These are phyloP conservation scores for Acropternis orthonyx DNA, from an alignment of 2,797 vertebrate species.

Conservation along the genomic window DNA sequence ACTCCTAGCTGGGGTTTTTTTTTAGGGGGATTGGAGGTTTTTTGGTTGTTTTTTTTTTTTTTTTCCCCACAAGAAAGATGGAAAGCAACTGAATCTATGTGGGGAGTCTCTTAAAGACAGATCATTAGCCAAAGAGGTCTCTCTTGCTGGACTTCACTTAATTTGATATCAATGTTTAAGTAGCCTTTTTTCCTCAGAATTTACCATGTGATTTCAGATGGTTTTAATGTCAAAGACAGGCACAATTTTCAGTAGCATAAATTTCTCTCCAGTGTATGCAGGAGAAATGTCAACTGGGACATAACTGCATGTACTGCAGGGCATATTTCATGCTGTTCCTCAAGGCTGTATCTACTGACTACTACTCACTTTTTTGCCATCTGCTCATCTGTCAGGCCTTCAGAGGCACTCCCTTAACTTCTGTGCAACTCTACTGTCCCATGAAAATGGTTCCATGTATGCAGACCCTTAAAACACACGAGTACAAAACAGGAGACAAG, in stretches of 20 bases:
- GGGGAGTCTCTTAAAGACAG: not conserved
- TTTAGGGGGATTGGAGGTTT: too few relatives aligned
- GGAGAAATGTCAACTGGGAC: not conserved
- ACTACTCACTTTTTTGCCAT: not conserved
- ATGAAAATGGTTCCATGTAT: not conserved
- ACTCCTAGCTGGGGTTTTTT: not conserved
- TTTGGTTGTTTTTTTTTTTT: not conserved
- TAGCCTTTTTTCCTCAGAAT: not conserved
- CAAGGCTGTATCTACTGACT: not conserved
- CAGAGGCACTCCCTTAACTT: not conserved
- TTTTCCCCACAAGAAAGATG: not conserved
- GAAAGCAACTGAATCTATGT: not conserved
- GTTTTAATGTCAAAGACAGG: not conserved
- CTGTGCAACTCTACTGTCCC: not conserved
- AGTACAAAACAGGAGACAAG: not conserved
- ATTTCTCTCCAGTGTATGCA: not conserved
- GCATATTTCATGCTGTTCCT: not conserved
- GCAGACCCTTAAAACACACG: not conserved
- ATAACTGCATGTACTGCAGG: not conserved
- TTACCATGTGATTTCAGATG: not conserved
- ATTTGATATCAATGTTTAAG: not conserved
- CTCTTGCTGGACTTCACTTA: not conserved
- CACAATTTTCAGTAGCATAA: not conserved
- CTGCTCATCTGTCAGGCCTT: not conserved
- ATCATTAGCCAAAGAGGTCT: not conserved